A percentile compares a stretch with the other conserved stretches of the same genome.
Conservation (phyloP, 2,113 vertebrate species). For the Pipra filicauda region DNA sequence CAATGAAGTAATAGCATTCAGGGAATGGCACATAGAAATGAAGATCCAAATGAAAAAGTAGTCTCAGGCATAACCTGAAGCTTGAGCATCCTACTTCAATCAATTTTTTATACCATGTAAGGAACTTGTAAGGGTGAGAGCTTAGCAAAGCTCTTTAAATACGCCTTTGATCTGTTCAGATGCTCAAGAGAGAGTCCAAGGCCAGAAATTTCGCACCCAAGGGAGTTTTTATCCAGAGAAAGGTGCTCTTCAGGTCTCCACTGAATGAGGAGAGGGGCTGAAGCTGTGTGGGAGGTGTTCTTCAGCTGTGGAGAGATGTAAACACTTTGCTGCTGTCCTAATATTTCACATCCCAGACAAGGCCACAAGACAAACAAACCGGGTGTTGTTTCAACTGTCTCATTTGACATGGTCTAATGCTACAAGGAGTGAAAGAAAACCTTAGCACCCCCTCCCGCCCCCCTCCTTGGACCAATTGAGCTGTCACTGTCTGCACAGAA, state of each 20-base stretch:
- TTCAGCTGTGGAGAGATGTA: not conserved
- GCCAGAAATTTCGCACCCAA: not conserved
- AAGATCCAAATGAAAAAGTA: not conserved
- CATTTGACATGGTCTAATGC: slow-evolving; percentile 31
- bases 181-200: not conserved
- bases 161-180: slow-evolving; percentile 20
- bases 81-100: not conserved
- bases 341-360: slow-evolving; percentile 9
- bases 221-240: not conserved
- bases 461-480: slow-evolving; percentile 35
- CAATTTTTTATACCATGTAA: not conserved
- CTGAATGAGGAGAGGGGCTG: not conserved
- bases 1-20: not conserved
- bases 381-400: slow-evolving; percentile 18
- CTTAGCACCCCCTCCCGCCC: not conserved
- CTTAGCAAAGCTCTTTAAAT: slow-evolving; percentile 9
- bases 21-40: not conserved
- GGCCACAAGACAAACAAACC: not conserved
- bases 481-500: slow-evolving; percentile 50
- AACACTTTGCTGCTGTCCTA: not conserved
- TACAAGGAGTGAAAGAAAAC: slow-evolving; percentile 50
- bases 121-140: not conserved
- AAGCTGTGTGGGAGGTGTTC: not conserved
- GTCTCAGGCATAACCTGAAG: slow-evolving; percentile 6
- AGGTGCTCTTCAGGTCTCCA: not conserved